Conservation (phyloP, 2,113 vertebrate genomes). For the Chinchilla lanigera region DNA sequence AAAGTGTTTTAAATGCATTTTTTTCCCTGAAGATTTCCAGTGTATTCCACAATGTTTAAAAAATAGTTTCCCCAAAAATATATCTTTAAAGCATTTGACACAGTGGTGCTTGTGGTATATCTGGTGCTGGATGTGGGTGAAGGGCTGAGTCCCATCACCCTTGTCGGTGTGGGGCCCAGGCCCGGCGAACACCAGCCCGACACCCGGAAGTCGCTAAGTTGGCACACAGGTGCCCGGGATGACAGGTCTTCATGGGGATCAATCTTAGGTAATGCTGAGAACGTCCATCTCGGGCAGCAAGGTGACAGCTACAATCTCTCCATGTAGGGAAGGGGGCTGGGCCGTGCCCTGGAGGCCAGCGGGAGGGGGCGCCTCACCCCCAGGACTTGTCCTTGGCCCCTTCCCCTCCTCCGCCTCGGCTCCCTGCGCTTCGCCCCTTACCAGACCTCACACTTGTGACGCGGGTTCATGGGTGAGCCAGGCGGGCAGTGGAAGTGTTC, state of each 20-base stretch:
- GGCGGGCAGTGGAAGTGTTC: slow-evolving; percentile 92
- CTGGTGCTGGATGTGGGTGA: not conserved
- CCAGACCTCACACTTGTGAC: slow-evolving; percentile 96
- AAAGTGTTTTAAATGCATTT: slow-evolving; percentile 83
- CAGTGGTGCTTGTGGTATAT: slow-evolving; percentile 67
- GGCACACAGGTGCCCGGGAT: not conserved
- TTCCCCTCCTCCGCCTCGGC: not conserved
- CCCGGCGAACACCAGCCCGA: rapidly evolving
- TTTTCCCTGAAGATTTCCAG: slow-evolving; percentile 89
- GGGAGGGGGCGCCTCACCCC: rapidly evolving
- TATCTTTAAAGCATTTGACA: slow-evolving; percentile 81
- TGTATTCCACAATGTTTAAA: slow-evolving; percentile 87
- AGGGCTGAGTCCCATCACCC: not conserved
- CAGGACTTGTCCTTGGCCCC: not conserved
- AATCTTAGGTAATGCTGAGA: not conserved
- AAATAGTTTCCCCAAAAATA: slow-evolving; percentile 82
- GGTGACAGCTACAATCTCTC: not conserved
- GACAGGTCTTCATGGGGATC: slow-evolving; percentile 80
- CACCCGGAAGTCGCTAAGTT: rapidly evolving
- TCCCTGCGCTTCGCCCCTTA: slow-evolving; percentile 79
- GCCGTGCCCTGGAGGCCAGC: not conserved
- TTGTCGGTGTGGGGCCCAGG: not conserved
- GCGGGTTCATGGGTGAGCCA: slow-evolving; percentile 94
- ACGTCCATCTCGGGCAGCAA: rapidly evolving
- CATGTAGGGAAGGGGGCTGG: rapidly evolving